Conservation (phyloP, 1,140 invertebrate species). For the Eufriesea mexicana region DNA sequence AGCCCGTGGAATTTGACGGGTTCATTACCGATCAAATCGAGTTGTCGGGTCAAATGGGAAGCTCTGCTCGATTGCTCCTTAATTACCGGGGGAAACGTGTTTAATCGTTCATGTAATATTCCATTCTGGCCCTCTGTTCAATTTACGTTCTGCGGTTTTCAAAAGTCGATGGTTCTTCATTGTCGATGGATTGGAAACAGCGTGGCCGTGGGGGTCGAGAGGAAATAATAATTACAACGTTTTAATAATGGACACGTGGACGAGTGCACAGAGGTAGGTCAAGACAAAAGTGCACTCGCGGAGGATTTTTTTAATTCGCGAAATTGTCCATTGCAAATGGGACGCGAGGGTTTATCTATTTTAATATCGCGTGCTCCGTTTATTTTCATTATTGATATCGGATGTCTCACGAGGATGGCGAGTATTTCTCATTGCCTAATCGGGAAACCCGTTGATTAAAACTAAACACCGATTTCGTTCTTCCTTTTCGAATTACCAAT, state of each 20-base stretch:
- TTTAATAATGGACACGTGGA: neutral
- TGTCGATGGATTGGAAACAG: neutral
- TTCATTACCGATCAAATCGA: conserved; percentile 22
- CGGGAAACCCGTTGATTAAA: too few species aligned
- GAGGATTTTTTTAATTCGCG: neutral
- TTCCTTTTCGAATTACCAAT: too few species aligned
- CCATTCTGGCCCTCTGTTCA: neutral
- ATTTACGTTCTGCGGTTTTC: conserved; percentile 5
- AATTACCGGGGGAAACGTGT: conserved; percentile 11
- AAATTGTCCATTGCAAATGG: neutral
- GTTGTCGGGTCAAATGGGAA: conserved; percentile 5
- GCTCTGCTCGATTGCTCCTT: conserved; percentile 22
- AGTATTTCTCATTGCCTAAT: too few species aligned
- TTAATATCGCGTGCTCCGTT: neutral
- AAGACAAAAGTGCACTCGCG: neutral
- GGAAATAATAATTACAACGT: neutral
- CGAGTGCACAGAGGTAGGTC: neutral
- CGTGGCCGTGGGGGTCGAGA: too few species aligned
- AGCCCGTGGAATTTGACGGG: conserved; percentile 7
- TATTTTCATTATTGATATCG: neutral
- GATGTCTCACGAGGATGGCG: too few species aligned
- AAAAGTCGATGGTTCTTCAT: neutral
- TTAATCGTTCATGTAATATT: conserved; percentile 24
- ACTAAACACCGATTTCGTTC: too few species aligned
- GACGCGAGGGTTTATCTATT: too few species aligned